These are phyloP conservation scores for Criorhina ranunculi DNA, from an alignment of 2,888 invertebrate species.

Conservation along the genomic window DNA sequence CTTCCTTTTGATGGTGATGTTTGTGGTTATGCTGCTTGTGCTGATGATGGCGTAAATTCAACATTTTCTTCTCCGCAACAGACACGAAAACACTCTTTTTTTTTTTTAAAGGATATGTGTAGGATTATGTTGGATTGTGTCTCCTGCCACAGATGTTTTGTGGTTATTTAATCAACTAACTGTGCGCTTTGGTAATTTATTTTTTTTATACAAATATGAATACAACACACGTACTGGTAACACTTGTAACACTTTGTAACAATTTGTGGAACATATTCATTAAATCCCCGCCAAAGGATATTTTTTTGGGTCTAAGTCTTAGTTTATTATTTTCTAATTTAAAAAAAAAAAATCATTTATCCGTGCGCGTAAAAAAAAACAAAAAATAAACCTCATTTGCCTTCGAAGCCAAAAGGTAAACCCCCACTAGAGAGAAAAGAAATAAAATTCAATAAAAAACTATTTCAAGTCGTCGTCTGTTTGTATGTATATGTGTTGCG, in stretches of 20 bases:
- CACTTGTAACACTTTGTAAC: constrained; percentile 9
- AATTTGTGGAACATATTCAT: constrained; percentile 1
- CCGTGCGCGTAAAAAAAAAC: background rate
- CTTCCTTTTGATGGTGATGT: constrained; percentile 69
- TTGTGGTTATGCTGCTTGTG: constrained; percentile 70
- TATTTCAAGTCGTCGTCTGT: constrained; percentile 49
- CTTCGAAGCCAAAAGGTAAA: constrained; percentile 12
- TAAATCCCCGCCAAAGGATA: background rate
- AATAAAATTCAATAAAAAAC: constrained; percentile 67
- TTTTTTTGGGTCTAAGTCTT: background rate
- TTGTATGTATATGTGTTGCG: constrained; percentile 2
- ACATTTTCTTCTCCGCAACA: constrained; percentile 49
- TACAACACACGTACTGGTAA: constrained; percentile 23
- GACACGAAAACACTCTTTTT: too few species aligned
- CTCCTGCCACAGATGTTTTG: constrained; percentile 18
- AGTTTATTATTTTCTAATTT: constrained; percentile 1
- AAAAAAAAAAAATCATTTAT: background rate
- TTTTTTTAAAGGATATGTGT: too few species aligned
- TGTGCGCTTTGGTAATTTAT: constrained; percentile 47
- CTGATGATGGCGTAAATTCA: constrained; percentile 69
- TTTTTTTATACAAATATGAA: constrained; percentile 5
- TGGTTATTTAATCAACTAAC: constrained; percentile 54
- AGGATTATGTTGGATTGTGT: too few species aligned
- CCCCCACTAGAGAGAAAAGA: constrained; percentile 9
- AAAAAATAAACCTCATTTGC: background rate